A percentile compares a stretch with the other conserved stretches of the same genome.
These are phyloP conservation scores for Taeniopygia guttata DNA, from an alignment of 2,797 vertebrate genomes.

Conservation along the genomic window DNA sequence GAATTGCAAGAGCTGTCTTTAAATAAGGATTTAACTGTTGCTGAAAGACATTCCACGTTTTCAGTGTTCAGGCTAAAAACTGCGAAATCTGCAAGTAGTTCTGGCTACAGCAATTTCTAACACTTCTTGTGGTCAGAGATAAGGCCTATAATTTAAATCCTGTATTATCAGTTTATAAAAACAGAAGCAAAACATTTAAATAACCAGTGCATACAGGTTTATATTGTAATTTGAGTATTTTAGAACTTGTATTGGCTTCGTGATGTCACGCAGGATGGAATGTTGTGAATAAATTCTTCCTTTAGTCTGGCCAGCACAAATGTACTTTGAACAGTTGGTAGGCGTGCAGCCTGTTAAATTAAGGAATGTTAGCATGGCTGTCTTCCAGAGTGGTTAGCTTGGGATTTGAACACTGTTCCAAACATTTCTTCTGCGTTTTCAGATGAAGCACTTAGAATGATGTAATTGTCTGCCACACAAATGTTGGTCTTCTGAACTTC, in stretches of 20 bases:
- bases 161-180: neutral
- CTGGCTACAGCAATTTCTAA: neutral
- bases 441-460: neutral
- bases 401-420: neutral
- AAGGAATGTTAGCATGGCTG: conserved; percentile 12
- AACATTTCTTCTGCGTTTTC: conserved; percentile 5
- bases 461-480: neutral
- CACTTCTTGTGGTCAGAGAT: neutral
- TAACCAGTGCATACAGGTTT: neutral
- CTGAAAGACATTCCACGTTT: neutral
- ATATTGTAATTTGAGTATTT: neutral
- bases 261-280: neutral
- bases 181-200: neutral
- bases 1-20: neutral
- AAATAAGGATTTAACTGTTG: neutral
- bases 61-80: neutral
- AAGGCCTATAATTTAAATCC: neutral
- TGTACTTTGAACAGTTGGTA: conserved; percentile 26
- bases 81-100: neutral
- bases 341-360: neutral
- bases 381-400: conserved; percentile 14
- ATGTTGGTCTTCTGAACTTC: neutral
- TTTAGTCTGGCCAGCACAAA: conserved; percentile 27
- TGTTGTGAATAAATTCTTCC: conserved; percentile 37
- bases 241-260: neutral